These are phyloP conservation scores for Zoanthus gigantus DNA, from an alignment of 92 coral and sea anemone species.

Conservation along the genomic window DNA sequence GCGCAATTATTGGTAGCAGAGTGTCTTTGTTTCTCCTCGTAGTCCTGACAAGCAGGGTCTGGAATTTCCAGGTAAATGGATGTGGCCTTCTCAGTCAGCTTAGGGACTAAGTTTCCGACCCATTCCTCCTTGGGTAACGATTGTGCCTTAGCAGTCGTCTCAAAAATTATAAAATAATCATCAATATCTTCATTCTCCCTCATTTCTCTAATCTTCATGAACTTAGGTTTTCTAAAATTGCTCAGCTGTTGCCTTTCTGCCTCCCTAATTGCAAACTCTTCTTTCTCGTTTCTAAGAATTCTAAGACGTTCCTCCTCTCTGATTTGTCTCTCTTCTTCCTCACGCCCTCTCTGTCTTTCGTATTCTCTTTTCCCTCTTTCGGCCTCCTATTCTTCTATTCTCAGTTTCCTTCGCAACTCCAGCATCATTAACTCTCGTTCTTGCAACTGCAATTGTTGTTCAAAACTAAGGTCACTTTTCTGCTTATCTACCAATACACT, in stretches of 20 bases:
- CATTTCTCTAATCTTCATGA: constrained; percentile 66
- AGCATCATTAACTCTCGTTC: constrained; percentile 34
- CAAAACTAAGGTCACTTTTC: constrained; percentile 1
- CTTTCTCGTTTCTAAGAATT: constrained; percentile 31
- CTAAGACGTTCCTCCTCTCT: constrained; percentile 15
- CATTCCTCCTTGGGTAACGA: constrained; percentile 64
- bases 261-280: constrained; percentile 23
- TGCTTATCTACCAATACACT: constrained; percentile 4
- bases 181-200: constrained; percentile 69
- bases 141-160: constrained; percentile 77
- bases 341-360: constrained; percentile 3
- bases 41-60: constrained; percentile 52
- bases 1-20: too few relatives aligned
- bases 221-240: background rate
- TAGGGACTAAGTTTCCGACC: constrained; percentile 67
- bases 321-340: constrained; percentile 6
- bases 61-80: constrained; percentile 65
- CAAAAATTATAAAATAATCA: constrained; percentile 68
- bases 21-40: background rate
- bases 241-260: background rate
- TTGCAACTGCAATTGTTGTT: constrained; percentile 35
- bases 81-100: constrained; percentile 67
- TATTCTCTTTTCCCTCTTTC: constrained; percentile 36
- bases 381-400: constrained; percentile 47
- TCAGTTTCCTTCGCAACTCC: constrained; percentile 37